Base-by-base conservation (phyloP, 2,113 vertebrate genomes). In the Percopsis transmontana region DNA sequence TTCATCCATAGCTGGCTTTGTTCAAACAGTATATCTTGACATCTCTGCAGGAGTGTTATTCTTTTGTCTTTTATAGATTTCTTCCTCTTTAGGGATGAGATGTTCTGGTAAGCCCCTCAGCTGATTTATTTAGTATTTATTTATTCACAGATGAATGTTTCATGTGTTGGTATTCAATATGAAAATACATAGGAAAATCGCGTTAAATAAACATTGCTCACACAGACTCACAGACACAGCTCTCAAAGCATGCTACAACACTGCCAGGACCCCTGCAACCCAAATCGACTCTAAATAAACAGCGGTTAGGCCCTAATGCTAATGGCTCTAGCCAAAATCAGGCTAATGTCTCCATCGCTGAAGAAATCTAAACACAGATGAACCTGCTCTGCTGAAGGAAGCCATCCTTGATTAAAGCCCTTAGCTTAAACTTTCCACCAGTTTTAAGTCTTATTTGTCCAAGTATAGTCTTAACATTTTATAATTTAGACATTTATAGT, bases 231-330 rank as follows among this genome's bases (percentile, higher is more conserved):
- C 20, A 23, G 23, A 27, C 50, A 65, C 73, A 69, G 51, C 64
- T 60, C 67, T 67, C 58, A 76, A 59, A 57, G 24, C 33, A 41
- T 50, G 50, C 21, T 19, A 7, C 20, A 11, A 58, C n/a, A 19
- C 51, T 3, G 57, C 13, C 66, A 60, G 56, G 66, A 76, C 60
- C 40, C 52, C 47, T 48, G 27, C 59, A 54, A 52, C 66, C 70
- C 67, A 61, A 3, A 19, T 57, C 39, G 19, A 51, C 50, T 42
- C 39, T 51, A 75, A 85, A 88, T 80, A 85, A 87, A 84, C 75
- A 77, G 41, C 45, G 51, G 58, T 60, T 44, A 27, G 13, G 45
- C 19, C 18, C 48, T 71, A 15, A 62, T 3, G 61, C 39, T 70
- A 24, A 66, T 62, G 47, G 51, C 20, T 20, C 16, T 21, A 51